phyloP scores from a whole-genome alignment of 2,113 vertebrate species.

The Rhinolophus sinicus region DNA sequence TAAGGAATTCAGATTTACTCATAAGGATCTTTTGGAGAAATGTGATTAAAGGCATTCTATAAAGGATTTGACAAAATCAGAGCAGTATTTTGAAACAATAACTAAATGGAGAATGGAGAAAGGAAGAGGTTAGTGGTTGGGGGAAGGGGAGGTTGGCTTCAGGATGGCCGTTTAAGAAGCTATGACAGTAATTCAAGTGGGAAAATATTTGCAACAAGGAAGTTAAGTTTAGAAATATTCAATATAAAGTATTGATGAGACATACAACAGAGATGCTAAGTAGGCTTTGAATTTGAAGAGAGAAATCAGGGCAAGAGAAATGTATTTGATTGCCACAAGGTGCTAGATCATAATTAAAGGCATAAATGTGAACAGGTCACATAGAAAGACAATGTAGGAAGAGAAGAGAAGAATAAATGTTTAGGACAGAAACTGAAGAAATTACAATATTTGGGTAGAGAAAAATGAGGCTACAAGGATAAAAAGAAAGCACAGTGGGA shows the following conservation, averaged over 20 bases:
- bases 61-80: neutral
- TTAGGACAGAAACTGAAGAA: neutral
- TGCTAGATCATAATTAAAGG: neutral
- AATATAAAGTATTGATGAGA: neutral
- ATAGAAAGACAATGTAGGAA: neutral
- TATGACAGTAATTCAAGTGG: neutral
- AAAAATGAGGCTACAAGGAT: too few relatives aligned
- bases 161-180: neutral
- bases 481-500: neutral
- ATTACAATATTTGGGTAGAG: neutral
- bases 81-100: neutral
- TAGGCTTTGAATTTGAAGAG: neutral
- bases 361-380: neutral
- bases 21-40: neutral
- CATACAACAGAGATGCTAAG: neutral
- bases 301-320: neutral
- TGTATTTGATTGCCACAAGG: neutral
- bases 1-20: neutral
- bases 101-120: neutral
- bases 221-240: neutral
- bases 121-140: fast-evolving
- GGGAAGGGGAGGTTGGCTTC: neutral
- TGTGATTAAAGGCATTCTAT: neutral
- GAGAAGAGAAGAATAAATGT: neutral
- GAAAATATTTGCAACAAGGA: neutral